These are phyloP conservation scores for Drosophila anceps DNA, from an alignment of 2,888 invertebrate genomes.

Conservation along the genomic window DNA sequence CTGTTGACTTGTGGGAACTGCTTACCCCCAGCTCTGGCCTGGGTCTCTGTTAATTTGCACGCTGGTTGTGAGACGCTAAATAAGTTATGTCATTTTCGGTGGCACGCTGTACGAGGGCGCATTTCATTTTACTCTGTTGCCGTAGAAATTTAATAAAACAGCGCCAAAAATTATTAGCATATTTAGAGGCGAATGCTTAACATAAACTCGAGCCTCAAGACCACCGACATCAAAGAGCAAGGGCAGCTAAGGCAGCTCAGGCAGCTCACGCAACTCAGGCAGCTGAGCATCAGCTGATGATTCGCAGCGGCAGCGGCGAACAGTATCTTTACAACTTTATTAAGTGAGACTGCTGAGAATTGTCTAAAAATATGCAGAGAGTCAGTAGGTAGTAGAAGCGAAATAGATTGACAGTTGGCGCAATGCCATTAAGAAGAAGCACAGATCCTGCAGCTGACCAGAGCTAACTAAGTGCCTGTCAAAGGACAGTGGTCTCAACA, in stretches of 20 bases:
- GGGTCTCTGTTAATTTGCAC: constrained; percentile 65
- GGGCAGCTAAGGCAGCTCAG: constrained; percentile 11
- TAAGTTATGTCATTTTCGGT: constrained; percentile 70
- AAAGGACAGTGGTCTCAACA: not conserved
- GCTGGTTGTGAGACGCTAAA: constrained; percentile 53
- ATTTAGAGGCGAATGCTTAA: constrained; percentile 57
- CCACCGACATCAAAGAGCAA: constrained; percentile 36
- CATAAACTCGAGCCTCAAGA: constrained; percentile 47
- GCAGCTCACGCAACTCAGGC: constrained; percentile 17
- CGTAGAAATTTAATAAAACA: constrained; percentile 78
- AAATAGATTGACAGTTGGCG: constrained; percentile 42
- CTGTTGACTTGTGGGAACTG: constrained; percentile 9
- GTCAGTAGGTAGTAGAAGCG: not conserved
- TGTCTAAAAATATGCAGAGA: constrained; percentile 52
- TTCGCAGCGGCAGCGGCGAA: constrained; percentile 28
- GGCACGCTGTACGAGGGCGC: constrained; percentile 7
- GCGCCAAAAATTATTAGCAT: constrained; percentile 74
- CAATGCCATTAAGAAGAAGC: constrained; percentile 32
- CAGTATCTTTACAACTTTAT: constrained; percentile 40
- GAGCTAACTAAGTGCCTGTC: constrained; percentile 15
- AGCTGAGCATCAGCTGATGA: constrained; percentile 36
- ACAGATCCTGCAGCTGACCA: constrained; percentile 37
- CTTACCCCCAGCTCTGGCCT: not conserved
- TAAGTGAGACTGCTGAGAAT: constrained; percentile 54
- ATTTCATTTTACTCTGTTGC: constrained; percentile 66